These are phyloP conservation scores for Pogoniulus pusillus DNA, from an alignment of 2,797 vertebrate species.

Conservation along the genomic window DNA sequence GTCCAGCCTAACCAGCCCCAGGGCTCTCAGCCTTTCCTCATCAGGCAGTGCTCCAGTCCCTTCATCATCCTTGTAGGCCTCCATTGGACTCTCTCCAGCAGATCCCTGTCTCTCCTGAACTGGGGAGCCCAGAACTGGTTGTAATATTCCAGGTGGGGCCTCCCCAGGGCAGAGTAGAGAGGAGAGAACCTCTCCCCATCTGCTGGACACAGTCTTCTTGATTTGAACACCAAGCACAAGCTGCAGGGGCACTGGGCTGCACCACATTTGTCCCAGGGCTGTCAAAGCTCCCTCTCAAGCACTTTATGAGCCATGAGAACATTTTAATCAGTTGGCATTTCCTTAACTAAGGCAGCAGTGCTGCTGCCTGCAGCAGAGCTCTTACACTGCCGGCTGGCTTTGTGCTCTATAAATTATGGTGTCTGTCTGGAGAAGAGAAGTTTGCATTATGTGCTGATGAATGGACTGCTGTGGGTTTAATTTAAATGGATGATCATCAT, in stretches of 20 bases:
- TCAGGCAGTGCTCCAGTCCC: no score
- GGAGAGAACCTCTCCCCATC: no score
- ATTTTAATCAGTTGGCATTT: constrained; percentile 24
- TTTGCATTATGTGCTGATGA: neutral
- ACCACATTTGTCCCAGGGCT: neutral
- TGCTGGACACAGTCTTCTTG: neutral
- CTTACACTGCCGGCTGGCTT: neutral
- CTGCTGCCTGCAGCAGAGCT: neutral
- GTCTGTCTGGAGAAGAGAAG: neutral
- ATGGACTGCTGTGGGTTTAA: neutral
- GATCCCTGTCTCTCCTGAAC: no score
- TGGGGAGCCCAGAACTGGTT: no score
- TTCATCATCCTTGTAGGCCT: no score
- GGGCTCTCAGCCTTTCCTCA: no score
- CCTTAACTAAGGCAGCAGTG: neutral
- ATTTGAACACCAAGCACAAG: neutral
- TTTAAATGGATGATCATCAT: constrained; percentile 14
- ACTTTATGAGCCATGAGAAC: neutral
- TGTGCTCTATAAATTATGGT: neutral
- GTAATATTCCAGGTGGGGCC: no score
- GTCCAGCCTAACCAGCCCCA: no score
- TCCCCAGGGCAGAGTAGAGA: no score
- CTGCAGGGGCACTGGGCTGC: neutral
- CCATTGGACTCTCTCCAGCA: no score
- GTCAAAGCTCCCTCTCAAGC: neutral